phyloP scores from a whole-genome alignment of 1,140 invertebrate species.

The Drosophila sproati region DNA sequence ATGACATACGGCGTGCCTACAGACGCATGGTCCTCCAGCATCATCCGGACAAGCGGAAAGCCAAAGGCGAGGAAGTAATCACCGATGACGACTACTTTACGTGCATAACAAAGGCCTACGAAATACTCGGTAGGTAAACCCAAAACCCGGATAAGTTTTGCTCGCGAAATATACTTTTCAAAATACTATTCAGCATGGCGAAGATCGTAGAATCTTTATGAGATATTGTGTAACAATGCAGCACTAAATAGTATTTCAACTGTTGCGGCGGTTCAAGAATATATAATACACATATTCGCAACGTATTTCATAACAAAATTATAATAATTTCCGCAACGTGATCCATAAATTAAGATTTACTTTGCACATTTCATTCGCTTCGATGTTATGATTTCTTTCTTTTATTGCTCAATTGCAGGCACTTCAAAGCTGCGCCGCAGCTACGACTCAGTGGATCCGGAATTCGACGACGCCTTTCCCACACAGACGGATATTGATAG shows the following conservation, averaged over 20 bases:
- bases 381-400: background rate
- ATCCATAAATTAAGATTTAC: no score
- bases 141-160: background rate
- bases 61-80: slow-evolving; percentile 92
- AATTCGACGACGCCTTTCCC: slow-evolving; percentile 96
- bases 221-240: no score
- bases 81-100: slow-evolving; percentile 98
- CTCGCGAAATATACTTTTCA: no score
- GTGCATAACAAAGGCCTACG: slow-evolving; percentile 99
- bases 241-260: no score
- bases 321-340: no score
- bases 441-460: slow-evolving; percentile 98
- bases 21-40: slow-evolving; percentile 96
- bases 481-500: slow-evolving; percentile 90
- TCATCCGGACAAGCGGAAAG: slow-evolving; percentile 98
- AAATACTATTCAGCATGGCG: no score
- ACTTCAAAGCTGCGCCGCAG: slow-evolving; percentile 92
- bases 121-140: slow-evolving; percentile 85
- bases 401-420: slow-evolving; percentile 86
- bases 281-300: no score
- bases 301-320: no score
- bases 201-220: no score
- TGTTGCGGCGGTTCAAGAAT: no score
- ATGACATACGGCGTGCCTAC: slow-evolving; percentile 97
- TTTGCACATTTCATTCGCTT: no score